Percentiles rank a stretch among this genome's conserved stretches.
These are phyloP conservation scores for Rhinogobio ventralis DNA, from an alignment of 2,797 vertebrate species.

Conservation along the genomic window DNA sequence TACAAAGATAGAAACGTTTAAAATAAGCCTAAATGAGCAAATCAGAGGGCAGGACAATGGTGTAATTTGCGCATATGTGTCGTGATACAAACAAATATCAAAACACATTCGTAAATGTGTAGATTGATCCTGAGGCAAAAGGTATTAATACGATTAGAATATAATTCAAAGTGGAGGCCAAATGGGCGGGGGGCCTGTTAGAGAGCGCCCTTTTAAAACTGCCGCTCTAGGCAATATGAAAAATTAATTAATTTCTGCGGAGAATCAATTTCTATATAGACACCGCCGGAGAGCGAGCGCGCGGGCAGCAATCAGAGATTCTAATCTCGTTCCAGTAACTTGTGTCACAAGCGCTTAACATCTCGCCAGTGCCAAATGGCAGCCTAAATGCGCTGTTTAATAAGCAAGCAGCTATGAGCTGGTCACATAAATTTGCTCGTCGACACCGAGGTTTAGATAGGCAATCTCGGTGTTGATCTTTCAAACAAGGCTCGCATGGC, in stretches of 20 bases:
- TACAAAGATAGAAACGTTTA: not conserved
- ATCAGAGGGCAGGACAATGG: constrained; percentile 92
- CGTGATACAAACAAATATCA: constrained; percentile 86
- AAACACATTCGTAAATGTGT: constrained; percentile 99
- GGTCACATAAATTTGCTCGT: constrained; percentile 8
- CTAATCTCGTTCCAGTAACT: constrained; percentile 79
- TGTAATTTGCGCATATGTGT: constrained; percentile 97
- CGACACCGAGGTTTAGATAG: constrained; percentile 7
- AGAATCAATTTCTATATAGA: constrained; percentile 99
- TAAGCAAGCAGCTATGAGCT: constrained; percentile 26
- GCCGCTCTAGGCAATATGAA: constrained; percentile 99
- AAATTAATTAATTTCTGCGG: constrained; percentile 99
- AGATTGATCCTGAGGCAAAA: constrained; percentile 98
- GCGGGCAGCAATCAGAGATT: constrained; percentile 79
- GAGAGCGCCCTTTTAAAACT: constrained; percentile 98
- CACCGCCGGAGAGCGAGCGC: constrained; percentile 84
- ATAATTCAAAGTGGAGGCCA: constrained; percentile 80
- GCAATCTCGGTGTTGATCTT: not conserved
- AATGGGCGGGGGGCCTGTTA: constrained; percentile 80
- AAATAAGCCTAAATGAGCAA: constrained; percentile 87
- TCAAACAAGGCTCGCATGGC: not conserved
- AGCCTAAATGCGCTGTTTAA: constrained; percentile 35
- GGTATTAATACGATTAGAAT: constrained; percentile 99
- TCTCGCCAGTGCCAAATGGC: constrained; percentile 20
- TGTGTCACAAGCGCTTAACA: constrained; percentile 72